phyloP scores from a whole-genome alignment of 1,140 invertebrate genomes.

The Papilio xuthus region DNA sequence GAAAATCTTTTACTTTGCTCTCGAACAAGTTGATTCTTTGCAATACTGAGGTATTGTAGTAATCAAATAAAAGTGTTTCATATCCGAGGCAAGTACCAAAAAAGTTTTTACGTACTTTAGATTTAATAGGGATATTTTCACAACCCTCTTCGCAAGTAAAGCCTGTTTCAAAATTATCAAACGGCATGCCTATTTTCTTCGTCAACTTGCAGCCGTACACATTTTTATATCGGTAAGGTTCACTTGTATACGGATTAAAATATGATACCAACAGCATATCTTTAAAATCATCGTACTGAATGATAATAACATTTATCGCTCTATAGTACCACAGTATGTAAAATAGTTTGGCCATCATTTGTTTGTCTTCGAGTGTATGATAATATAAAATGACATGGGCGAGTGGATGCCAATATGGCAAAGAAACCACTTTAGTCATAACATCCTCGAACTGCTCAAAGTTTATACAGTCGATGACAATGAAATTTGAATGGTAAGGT shows the following conservation, averaged over 20 bases:
- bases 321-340: slow-evolving; percentile 68
- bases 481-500: slow-evolving; percentile 56
- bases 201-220: slow-evolving; percentile 64
- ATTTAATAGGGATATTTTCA: slow-evolving; percentile 60
- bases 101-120: slow-evolving; percentile 57
- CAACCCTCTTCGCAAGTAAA: slow-evolving; percentile 65
- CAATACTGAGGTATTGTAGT: slow-evolving; percentile 45
- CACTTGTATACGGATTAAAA: slow-evolving; percentile 61
- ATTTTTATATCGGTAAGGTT: slow-evolving; percentile 55
- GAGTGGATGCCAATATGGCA: slow-evolving; percentile 67
- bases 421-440: slow-evolving; percentile 49
- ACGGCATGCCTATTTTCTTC: slow-evolving; percentile 58
- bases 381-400: slow-evolving; percentile 64
- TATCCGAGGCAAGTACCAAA: slow-evolving; percentile 72
- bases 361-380: slow-evolving; percentile 46
- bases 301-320: slow-evolving; percentile 58
- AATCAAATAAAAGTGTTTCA: slow-evolving; percentile 50
- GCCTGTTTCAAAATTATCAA: slow-evolving; percentile 52
- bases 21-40: slow-evolving; percentile 56
- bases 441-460: slow-evolving; percentile 58
- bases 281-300: slow-evolving; percentile 56
- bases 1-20: slow-evolving; percentile 65
- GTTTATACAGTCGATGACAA: slow-evolving; percentile 57
- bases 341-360: slow-evolving; percentile 59
- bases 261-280: slow-evolving; percentile 51